Conservation (phyloP, 2,888 invertebrate species). For the Cactoblastis cactorum region DNA sequence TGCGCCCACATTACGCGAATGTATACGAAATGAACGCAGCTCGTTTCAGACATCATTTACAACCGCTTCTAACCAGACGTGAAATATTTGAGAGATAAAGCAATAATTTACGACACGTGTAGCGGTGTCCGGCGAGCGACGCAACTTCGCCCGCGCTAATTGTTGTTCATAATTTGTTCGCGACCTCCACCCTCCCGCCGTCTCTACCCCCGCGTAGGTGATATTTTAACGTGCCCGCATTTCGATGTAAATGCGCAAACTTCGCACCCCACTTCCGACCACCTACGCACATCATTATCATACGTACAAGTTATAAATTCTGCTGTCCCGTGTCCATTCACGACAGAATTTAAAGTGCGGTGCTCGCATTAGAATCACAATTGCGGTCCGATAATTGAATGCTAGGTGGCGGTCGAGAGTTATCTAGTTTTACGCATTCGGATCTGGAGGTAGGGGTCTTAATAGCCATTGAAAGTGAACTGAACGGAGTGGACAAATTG, state of each 20-base stretch:
- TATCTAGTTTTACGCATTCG: constrained; percentile 35
- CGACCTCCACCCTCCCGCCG: constrained; percentile 25
- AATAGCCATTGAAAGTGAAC: constrained; percentile 71
- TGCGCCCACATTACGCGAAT: constrained; percentile 7
- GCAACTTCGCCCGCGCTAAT: constrained; percentile 52
- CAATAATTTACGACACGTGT: constrained; percentile 35
- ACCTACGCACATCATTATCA: constrained; percentile 64
- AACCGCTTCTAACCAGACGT: constrained; percentile 18
- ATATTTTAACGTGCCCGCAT: constrained; percentile 64
- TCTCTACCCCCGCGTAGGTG: constrained; percentile 51
- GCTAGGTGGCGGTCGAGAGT: constrained; percentile 13
- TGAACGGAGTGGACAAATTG: constrained; percentile 76
- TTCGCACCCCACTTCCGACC: constrained; percentile 46
- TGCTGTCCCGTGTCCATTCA: constrained; percentile 32
- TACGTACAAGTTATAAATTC: constrained; percentile 62
- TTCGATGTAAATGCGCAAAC: constrained; percentile 70
- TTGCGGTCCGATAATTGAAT: constrained; percentile 17
- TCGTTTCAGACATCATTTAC: constrained; percentile 21
- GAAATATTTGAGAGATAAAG: constrained; percentile 29
- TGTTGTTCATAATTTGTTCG: constrained; percentile 68
- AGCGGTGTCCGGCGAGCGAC: constrained; percentile 20
- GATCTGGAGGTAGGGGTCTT: constrained; percentile 62
- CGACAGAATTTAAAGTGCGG: constrained; percentile 51
- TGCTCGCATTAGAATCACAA: constrained; percentile 36
- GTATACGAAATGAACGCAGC: constrained; percentile 23